Conservation (phyloP, 2,888 invertebrate species). For the Oithona nana region DNA sequence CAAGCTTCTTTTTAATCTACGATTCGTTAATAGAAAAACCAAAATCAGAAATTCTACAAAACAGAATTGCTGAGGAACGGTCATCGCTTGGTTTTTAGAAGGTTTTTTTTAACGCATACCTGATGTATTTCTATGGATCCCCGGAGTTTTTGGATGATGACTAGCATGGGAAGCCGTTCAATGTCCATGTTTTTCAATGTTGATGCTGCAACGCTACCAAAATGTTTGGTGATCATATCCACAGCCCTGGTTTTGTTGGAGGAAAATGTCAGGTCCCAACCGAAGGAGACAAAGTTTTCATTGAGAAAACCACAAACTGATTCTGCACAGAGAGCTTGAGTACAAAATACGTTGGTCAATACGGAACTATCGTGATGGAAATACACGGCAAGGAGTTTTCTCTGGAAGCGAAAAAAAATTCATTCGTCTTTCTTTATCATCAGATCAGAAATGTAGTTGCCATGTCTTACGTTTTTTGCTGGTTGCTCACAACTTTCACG, state of each 20-base stretch:
- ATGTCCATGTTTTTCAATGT: conserved; percentile 53
- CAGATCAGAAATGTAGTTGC: too few species aligned
- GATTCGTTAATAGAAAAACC: too few species aligned
- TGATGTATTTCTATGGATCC: conserved; percentile 52
- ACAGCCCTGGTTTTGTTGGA: conserved; percentile 48
- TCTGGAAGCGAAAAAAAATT: conserved; percentile 37
- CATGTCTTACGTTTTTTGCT: conserved; percentile 70
- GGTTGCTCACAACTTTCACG: conserved; percentile 72
- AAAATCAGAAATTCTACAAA: too few species aligned
- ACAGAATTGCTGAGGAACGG: background rate
- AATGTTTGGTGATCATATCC: conserved; percentile 48
- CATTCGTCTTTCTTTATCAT: too few species aligned
- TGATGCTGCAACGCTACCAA: conserved; percentile 63
- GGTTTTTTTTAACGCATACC: background rate
- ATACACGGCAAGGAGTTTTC: conserved; percentile 81
- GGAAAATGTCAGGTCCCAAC: conserved; percentile 86
- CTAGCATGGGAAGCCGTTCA: conserved; percentile 67
- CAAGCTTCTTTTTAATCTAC: background rate
- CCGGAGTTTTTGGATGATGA: conserved; percentile 69
- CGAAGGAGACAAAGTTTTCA: conserved; percentile 79
- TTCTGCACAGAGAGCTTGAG: conserved; percentile 75
- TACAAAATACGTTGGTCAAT: conserved; percentile 88
- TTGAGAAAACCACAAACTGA: conserved; percentile 53
- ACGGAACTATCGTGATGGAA: conserved; percentile 91
- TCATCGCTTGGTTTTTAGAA: background rate